Evolutionary conservation across 1,140 invertebrate species (phyloP), one percentile per base, ranked within the genome.

Genomic region (Rhagoletis zephyria): DNA sequence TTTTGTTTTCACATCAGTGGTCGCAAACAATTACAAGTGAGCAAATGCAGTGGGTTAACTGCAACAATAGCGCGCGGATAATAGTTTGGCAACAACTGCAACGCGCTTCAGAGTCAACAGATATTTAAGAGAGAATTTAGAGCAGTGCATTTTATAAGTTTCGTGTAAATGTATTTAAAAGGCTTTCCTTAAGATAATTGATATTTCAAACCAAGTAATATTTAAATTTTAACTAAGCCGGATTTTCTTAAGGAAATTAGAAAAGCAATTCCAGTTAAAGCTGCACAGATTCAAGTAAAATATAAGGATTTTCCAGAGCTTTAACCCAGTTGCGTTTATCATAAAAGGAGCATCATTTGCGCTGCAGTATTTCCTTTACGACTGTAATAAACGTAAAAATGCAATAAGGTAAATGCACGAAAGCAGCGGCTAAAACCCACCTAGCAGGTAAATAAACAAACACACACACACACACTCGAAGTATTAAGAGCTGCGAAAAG

Each of bases 341-440:
- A 7, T 4, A 7, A 16, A 14, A 63, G n/a, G 61, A 14, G 56
- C 51, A 59, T 1, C 45, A 74, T 48, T 74, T 74, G 70, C n/a
- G n/a, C 48, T 81, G 74, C 74, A 14, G 74, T 4, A 81, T 59
- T 81, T 81, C 48, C 74, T 81, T 56, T 81, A 48, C 51, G 48
- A 2, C 19, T 12, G 3, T 59, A 59, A 81, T 81, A 7, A 10
- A 7, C 19, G 30, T 48, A 59, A 59, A 59, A 81, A 81, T 81
- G n/a, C 74, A 81, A 81, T 81, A 59, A 48, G 12, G n/a, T 4
- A 30, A 19, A 59, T 56, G 5, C 10, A 56, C 51, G 5, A 81
- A 6, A 81, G 56, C 3, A 56, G 30, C 12, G 56, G 45, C 2
- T 30, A 19, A 1, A 7, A 51, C 48, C 5, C 10, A 56, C 5